Conservation (phyloP, 2,797 vertebrate species). For the Semotilus atromaculatus region DNA sequence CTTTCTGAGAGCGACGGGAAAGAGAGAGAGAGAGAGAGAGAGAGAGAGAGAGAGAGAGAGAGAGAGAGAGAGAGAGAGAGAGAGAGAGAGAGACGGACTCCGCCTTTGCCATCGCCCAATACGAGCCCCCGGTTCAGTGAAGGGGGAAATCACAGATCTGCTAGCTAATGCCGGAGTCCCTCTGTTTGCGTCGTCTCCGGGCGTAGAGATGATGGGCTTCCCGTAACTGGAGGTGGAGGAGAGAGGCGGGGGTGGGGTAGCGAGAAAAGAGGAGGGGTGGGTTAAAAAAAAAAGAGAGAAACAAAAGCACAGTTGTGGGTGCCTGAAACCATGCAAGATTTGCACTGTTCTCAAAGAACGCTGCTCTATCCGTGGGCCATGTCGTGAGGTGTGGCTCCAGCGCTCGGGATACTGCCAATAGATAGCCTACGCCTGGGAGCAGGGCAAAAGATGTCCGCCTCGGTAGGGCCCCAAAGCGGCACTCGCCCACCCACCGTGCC, state of each 20-base stretch:
- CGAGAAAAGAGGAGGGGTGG: slow-evolving; percentile 58
- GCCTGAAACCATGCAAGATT: slow-evolving; percentile 84
- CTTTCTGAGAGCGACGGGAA: slow-evolving; percentile 43
- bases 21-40: slow-evolving; percentile 51
- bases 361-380: slow-evolving; percentile 70
- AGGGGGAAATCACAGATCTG: slow-evolving; percentile 62
- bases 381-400: slow-evolving; percentile 81
- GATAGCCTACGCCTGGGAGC: slow-evolving; percentile 78
- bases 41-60: slow-evolving; percentile 46
- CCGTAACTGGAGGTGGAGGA: slow-evolving; percentile 79
- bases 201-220: slow-evolving; percentile 78
- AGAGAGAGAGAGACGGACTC: slow-evolving; percentile 65
- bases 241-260: slow-evolving; percentile 70
- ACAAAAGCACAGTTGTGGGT: slow-evolving; percentile 82
- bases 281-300: slow-evolving; percentile 68
- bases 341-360: slow-evolving; percentile 69
- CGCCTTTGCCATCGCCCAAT: slow-evolving; percentile 66
- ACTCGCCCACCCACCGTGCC: slow-evolving; percentile 93
- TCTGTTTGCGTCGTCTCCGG: slow-evolving; percentile 63
- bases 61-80: slow-evolving; percentile 50
- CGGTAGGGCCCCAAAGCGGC: slow-evolving; percentile 92
- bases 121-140: slow-evolving; percentile 64
- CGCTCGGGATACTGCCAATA: slow-evolving; percentile 77
- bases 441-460: slow-evolving; percentile 89
- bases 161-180: slow-evolving; percentile 59